Evolutionary conservation across 2,113 vertebrate genomes (phyloP), one percentile per base, ranked within the genome.

Genomic region (Nasalis larvatus): DNA sequence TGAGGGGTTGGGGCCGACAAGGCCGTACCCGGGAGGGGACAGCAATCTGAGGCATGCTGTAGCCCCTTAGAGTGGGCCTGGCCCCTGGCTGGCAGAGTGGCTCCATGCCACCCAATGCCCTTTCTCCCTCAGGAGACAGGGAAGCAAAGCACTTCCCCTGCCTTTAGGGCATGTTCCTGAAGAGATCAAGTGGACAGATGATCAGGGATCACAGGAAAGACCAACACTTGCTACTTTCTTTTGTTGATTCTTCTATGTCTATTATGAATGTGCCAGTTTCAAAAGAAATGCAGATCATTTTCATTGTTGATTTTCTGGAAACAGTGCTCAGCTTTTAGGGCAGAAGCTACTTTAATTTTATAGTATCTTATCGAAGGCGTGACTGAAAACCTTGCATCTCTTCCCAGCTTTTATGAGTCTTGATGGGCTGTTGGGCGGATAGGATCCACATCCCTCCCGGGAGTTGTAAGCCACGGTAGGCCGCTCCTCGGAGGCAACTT

Each of bases 401-500:
- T 81, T 52, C 8, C 12, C 56, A 25, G 6, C 1, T 37, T 20
- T 18, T 25, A 0, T 23, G 42, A 63, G 42, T 6, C 27, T 68
- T n/a, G 16, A n/a, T 91, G 47, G 6, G 27, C 7, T 0, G 42
- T 63, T 63, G 7, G 20, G 21, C 42, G 52, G 58, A 20, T 40
- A 42, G 18, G 17, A 45, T 8, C 40, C 25, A 35, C 16, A 32
- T 1, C n/a, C 42, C 47, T n/a, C 8, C 0, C 21, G 25, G 13
- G 5, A 18, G 27, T 3, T 8, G 3, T 4, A 5, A 54, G 30
- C 13, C 60, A 14, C 4, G 3, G 16, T 16, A 27, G 23, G 37
- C 60, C 0, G 1, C 8, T 85, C 37, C 11, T 32, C 35, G 74
- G 40, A 80, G 77, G n/a, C 35, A 58, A 8, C 13, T 0, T 56